Conservation (phyloP, 2,113 vertebrate species). For the Solenodon paradoxus region DNA sequence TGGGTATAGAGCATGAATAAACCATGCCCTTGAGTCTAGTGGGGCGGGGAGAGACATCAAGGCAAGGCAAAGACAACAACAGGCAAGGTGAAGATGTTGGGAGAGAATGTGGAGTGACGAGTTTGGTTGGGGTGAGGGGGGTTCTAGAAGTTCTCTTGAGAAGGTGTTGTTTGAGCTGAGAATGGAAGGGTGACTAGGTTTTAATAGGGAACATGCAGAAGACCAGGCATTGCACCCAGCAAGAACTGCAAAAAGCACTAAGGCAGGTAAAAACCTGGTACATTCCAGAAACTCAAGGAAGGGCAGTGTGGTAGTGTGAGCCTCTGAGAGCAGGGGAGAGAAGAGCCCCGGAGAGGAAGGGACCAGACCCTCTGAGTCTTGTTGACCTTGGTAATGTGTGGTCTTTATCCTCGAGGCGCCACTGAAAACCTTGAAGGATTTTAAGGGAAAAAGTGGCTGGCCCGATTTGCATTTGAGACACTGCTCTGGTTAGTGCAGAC, state of each 20-base stretch:
- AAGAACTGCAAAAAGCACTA: not conserved
- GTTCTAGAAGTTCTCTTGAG: not conserved
- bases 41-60: not conserved
- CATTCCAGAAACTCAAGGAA: not conserved
- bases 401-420: not conserved
- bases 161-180: not conserved
- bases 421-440: not conserved
- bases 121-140: not conserved
- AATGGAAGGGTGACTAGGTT: not conserved
- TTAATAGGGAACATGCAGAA: not conserved
- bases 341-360: too few species aligned
- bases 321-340: not conserved
- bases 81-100: not conserved
- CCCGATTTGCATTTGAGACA: not conserved
- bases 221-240: not conserved
- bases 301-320: not conserved
- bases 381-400: not conserved
- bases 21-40: not conserved
- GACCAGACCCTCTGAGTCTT: not conserved
- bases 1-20: not conserved
- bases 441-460: not conserved
- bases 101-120: not conserved
- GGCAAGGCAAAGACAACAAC: not conserved
- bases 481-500: not conserved
- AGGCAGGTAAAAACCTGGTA: not conserved